Evolutionary conservation across 2,888 invertebrate species (phyloP), one percentile per base, ranked within the genome.

Genomic region (Gymnoscelis rufifasciata): DNA sequence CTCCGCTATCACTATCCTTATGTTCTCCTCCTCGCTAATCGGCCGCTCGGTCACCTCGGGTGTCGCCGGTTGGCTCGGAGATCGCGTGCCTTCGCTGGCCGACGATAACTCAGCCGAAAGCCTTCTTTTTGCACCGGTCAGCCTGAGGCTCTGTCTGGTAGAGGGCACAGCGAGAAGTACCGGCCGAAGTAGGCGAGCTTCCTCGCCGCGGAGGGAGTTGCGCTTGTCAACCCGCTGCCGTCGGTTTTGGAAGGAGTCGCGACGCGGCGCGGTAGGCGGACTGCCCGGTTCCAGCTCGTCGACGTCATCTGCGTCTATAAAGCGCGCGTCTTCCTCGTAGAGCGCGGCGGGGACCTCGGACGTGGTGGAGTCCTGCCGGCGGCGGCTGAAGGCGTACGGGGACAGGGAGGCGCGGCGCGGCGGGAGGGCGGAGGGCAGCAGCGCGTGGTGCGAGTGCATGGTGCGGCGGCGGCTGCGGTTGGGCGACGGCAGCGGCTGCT

Each of bases 1-100:
- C 69, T 91, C 91, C 7, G 90, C 90, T 59, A 91, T 91, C 43
- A 91, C 90, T 68, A 90, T 89, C 65, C 91, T 88, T 55, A 91
- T 90, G 56, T 89, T 90, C 56, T 91, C 84, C 56, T 82, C 80
- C 52, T 86, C 87, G 30, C 72, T 87, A 43, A 86, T 78, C 6
- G 73, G 69, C 30, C 71, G 68, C 27, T 77, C 73, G 2, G 45
- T 45, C 7, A 52, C 38, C 40, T 81, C 84, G 3, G 72, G 67
- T 19, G 74, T 67, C 29, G 26, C 49, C 23, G 59, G 59, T 36
- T 60, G 68, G 19, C 38, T 51, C 26, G 60, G 61, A n/a, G 75
- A 65, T 38, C 66, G 66, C 7, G 52, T 8, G 78, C 71, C 57
- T 6, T 81, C 82, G 52, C 71, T 76, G 0, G 71, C 59, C 1